Percentiles rank a stretch among this genome's conserved stretches.
phyloP scores from a whole-genome alignment of 2,888 invertebrate species.

The Philhelius pedissequus region DNA sequence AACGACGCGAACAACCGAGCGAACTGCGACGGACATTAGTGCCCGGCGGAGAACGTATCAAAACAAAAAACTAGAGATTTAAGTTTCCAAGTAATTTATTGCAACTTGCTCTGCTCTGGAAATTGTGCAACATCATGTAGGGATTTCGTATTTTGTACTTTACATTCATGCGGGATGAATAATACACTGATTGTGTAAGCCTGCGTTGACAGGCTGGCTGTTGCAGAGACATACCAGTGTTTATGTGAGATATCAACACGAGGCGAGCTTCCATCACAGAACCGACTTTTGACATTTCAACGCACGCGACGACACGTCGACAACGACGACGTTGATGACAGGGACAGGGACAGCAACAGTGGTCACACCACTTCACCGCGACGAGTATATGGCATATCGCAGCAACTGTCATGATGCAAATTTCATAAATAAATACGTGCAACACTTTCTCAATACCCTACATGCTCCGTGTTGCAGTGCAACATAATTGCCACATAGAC shows the following conservation, averaged over 20 bases:
- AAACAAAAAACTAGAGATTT: not conserved
- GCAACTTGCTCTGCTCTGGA: conserved; percentile 19
- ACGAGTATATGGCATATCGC: not conserved
- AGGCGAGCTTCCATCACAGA: conserved; percentile 23
- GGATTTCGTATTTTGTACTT: conserved; percentile 9
- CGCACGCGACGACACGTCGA: no score
- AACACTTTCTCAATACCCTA: conserved; percentile 50
- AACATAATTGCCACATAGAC: conserved; percentile 39
- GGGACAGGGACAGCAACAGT: not conserved
- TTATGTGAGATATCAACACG: conserved; percentile 19
- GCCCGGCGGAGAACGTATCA: not conserved
- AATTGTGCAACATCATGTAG: conserved; percentile 47
- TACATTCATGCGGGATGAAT: conserved; percentile 46
- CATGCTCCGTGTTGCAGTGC: conserved; percentile 22
- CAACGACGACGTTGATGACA: not conserved
- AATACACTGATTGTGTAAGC: conserved; percentile 47
- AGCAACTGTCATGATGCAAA: conserved; percentile 43
- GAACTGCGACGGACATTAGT: conserved; percentile 59
- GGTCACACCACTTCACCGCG: not conserved
- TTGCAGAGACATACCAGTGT: not conserved
- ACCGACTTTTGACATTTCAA: conserved; percentile 52
- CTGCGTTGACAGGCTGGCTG: conserved; percentile 59
- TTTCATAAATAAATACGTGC: conserved; percentile 33
- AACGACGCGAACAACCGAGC: not conserved
- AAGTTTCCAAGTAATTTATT: conserved; percentile 58